These are phyloP conservation scores for Calephelis nemesis DNA, from an alignment of 1,140 invertebrate genomes.

Conservation along the genomic window DNA sequence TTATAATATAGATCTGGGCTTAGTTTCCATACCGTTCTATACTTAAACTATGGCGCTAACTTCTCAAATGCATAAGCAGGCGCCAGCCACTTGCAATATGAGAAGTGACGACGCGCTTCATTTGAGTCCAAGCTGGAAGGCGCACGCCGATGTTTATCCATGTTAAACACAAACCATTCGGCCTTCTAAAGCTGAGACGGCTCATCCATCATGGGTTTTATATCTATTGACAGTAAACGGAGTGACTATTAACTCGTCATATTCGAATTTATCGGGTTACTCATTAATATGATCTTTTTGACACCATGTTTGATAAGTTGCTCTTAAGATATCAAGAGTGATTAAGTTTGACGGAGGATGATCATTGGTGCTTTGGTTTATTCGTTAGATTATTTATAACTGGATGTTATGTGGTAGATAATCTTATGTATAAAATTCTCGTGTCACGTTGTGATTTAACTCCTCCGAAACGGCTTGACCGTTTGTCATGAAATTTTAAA, in stretches of 20 bases:
- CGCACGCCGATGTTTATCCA: slow-evolving; percentile 54
- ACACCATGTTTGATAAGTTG: slow-evolving; percentile 9
- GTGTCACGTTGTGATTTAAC: too few relatives aligned
- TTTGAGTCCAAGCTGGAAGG: slow-evolving; percentile 40
- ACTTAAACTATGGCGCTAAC: slow-evolving; percentile 3
- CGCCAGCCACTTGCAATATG: slow-evolving; percentile 66
- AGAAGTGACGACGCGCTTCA: slow-evolving; percentile 55
- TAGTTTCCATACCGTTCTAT: too few relatives aligned
- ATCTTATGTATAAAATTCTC: too few relatives aligned
- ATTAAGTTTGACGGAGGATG: too few relatives aligned
- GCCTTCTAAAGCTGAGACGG: slow-evolving; percentile 12
- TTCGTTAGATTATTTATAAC: too few relatives aligned
- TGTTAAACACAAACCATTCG: slow-evolving; percentile 32
- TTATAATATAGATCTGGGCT: slow-evolving; percentile 25
- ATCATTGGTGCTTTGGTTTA: too few relatives aligned
- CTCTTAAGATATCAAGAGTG: not conserved
- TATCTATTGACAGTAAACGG: slow-evolving; percentile 31
- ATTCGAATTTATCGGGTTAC: slow-evolving; percentile 1
- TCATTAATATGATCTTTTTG: not conserved
- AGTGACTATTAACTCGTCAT: slow-evolving; percentile 8
- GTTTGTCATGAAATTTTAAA: too few relatives aligned
- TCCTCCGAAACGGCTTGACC: too few relatives aligned
- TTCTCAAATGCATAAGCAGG: slow-evolving; percentile 32
- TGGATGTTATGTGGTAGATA: too few relatives aligned
- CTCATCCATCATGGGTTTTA: slow-evolving; percentile 32